Evolutionary conservation across 2,797 vertebrate genomes (phyloP).

Genomic region (Loris lydekkerianus): DNA sequence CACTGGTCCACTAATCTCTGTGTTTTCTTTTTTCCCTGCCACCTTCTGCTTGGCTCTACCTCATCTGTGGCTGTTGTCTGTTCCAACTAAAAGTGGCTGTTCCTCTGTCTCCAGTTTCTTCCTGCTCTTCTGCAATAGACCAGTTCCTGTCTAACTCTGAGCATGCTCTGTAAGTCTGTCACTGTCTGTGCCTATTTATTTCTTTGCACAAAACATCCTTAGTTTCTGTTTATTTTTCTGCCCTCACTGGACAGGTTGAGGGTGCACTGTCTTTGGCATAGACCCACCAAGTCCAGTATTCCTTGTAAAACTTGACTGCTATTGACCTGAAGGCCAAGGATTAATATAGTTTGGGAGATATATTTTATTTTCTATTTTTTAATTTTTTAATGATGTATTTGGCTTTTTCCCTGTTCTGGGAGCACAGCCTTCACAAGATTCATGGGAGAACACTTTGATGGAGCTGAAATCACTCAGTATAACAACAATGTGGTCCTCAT

Average conservation of each 20-base stretch:
- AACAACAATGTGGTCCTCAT: accelerated
- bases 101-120: slow-evolving; percentile 97
- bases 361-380: not conserved
- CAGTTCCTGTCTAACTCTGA: slow-evolving; percentile 95
- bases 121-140: slow-evolving; percentile 98
- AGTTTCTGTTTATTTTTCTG: not conserved
- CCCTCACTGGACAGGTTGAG: not conserved
- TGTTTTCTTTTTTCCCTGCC: slow-evolving; percentile 81
- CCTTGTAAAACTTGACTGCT: not conserved
- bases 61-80: slow-evolving; percentile 82
- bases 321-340: not conserved
- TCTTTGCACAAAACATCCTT: not conserved
- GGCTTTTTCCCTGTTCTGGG: not conserved
- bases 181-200: slow-evolving; percentile 67
- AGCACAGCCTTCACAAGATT: not conserved
- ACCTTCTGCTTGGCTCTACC: slow-evolving; percentile 79
- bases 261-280: not conserved
- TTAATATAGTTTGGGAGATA: not conserved
- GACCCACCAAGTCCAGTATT: not conserved
- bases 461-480: not conserved
- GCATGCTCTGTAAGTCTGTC: slow-evolving; percentile 88
- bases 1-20: slow-evolving; percentile 85
- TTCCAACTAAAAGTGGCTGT: slow-evolving; percentile 93
- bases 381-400: not conserved
- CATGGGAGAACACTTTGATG: not conserved